Conservation (phyloP, 2,888 invertebrate species). For the Drosophila formosana region DNA sequence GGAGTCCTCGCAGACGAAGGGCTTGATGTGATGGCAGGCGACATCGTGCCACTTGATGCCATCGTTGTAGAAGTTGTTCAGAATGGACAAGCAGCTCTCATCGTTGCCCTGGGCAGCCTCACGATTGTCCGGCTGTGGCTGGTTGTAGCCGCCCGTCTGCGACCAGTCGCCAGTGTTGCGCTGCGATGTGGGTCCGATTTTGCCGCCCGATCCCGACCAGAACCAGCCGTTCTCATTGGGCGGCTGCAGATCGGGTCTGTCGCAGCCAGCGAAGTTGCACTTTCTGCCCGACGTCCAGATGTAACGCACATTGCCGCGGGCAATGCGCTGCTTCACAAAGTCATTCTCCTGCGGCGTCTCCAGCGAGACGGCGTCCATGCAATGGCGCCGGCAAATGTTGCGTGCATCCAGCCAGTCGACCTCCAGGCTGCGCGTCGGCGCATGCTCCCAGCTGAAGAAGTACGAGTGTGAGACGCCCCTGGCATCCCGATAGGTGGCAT, state of each 20-base stretch:
- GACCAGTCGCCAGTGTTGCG: constrained; percentile 97
- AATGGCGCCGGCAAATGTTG: constrained; percentile 95
- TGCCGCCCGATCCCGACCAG: constrained; percentile 97
- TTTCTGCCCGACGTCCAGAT: constrained; percentile 97
- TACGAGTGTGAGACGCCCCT: constrained; percentile 95
- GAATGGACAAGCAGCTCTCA: constrained; percentile 94
- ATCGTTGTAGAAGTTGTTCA: constrained; percentile 96
- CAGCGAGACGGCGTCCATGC: constrained; percentile 96
- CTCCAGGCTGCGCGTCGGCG: constrained; percentile 92
- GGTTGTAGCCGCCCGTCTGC: constrained; percentile 93
- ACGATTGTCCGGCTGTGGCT: constrained; percentile 95
- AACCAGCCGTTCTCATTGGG: constrained; percentile 95
- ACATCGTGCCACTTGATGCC: constrained; percentile 95
- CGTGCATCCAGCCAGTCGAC: constrained; percentile 96
- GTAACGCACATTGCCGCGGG: constrained; percentile 91
- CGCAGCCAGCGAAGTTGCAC: constrained; percentile 96
- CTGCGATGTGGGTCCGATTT: constrained; percentile 95
- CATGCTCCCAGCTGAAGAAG: constrained; percentile 97
- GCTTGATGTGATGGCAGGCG: constrained; percentile 94
- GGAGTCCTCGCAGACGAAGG: constrained; percentile 96
- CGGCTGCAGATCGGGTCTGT: constrained; percentile 93
- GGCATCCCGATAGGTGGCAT: constrained; percentile 94
- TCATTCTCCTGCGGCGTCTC: constrained; percentile 96
- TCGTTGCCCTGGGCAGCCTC: constrained; percentile 97
- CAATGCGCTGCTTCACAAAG: constrained; percentile 94